Conservation (phyloP, 1,140 invertebrate species). For the Hyles euphorbiae region DNA sequence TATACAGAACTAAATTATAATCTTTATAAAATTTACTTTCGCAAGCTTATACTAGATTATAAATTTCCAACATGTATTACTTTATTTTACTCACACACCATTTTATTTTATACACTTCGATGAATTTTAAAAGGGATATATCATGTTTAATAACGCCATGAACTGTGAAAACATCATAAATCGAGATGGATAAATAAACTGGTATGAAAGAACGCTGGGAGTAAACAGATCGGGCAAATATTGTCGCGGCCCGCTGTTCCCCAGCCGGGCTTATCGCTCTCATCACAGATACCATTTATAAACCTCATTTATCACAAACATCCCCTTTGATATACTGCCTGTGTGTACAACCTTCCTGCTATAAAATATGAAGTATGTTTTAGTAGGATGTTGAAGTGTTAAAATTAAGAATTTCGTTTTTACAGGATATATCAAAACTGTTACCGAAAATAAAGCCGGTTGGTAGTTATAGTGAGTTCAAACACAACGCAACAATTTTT, state of each 20-base stretch:
- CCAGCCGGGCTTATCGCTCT: slow-evolving; percentile 1
- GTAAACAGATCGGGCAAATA: slow-evolving; percentile 3
- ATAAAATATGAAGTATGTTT: neutral
- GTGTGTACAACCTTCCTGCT: neutral
- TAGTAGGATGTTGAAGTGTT: neutral
- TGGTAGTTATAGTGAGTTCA: too few species aligned
- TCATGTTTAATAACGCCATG: too few species aligned
- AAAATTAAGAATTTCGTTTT: neutral
- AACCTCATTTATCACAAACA: slow-evolving; percentile 3
- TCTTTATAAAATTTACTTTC: too few species aligned
- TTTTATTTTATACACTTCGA: too few species aligned
- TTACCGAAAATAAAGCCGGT: neutral
- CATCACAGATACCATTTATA: slow-evolving; percentile 6
- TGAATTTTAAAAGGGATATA: too few species aligned
- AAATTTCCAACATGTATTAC: too few species aligned
- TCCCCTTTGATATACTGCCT: neutral
- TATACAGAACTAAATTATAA: too few species aligned
- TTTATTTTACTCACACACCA: too few species aligned
- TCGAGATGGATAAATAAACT: too few species aligned
- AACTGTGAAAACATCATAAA: too few species aligned
- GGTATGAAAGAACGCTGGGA: neutral
- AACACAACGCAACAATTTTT: too few species aligned
- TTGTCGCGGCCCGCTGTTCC: slow-evolving; percentile 2
- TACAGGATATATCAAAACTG: neutral
- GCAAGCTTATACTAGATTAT: too few species aligned